Base-by-base conservation (phyloP, 2,888 invertebrate species). In the Neoascia interrupta region DNA sequence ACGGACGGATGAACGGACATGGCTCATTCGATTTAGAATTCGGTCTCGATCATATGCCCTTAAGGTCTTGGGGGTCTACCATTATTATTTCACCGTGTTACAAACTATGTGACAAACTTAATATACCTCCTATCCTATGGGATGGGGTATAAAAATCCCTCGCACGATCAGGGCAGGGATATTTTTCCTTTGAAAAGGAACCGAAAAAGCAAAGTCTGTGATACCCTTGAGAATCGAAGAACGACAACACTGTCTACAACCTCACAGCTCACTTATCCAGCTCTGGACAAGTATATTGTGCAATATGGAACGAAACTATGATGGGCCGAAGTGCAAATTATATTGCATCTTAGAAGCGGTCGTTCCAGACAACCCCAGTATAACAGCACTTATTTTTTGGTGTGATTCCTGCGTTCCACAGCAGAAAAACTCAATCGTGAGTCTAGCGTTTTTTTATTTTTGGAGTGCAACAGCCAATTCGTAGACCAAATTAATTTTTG, bases 361-460 rank as follows among this genome's bases (percentile, higher is more conserved):
- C n/a, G 10, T 45, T 23, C 5, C 19, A 18, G 45, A 45, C 23
- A 45, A 15, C 45, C 43, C 21, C 23, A 21, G 16, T 41, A 19
- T 41, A 10, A 41, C 18, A 41, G 21, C 19, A 43, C 21, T 43
- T 43, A 3, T 43, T 41, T 23, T 43, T 43, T 43, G 23, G 43
- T 23, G 43, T 43, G 21, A 43, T 43, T 43, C 8, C 15, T 23
- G 43, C 43, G 43, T 43, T 43, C 43, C 43, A 8, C 43, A 43
- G 23, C 21, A 23, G 10, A 21, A 16, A 41, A 41, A 41, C 19
- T 43, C 3, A 21, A 23, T 43, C 43, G 21, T 43, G 43, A 21
- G 23, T 21, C n/a, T 21, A 5, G 21, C 45, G 6, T 26, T 45
- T 10, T 5, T 45, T 16, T 26, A 26, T 26, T 45, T 15, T 45